Conservation (phyloP, 2,888 invertebrate genomes). For the Dolichopus griseipennis region DNA sequence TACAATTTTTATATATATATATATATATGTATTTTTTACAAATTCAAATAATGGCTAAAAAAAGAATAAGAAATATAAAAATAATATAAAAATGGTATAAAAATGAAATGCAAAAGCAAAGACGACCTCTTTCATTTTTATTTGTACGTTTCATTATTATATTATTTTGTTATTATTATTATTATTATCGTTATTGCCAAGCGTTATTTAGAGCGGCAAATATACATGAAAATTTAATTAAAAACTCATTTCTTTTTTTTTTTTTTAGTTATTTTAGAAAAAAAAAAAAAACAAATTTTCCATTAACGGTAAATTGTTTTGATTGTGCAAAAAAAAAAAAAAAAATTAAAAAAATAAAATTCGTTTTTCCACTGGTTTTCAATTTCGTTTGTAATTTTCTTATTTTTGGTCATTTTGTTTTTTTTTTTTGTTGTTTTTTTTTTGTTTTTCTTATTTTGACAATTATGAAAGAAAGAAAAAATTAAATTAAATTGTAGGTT, state of each 20-base stretch:
- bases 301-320: conserved; percentile 8
- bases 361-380: background rate
- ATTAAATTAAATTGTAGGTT: too few relatives aligned
- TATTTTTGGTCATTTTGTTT: background rate
- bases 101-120: background rate
- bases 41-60: background rate
- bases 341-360: too few relatives aligned
- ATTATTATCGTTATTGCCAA: background rate
- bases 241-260: conserved; percentile 32
- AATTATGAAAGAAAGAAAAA: conserved; percentile 21
- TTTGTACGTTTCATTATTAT: too few relatives aligned
- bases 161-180: background rate
- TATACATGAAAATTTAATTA: conserved; percentile 32
- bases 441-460: background rate
- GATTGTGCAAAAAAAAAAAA: background rate
- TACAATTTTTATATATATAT: too few relatives aligned
- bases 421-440: background rate
- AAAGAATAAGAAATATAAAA: conserved; percentile 2
- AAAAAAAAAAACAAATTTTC: too few relatives aligned
- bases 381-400: background rate
- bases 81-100: conserved; percentile 9
- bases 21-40: too few relatives aligned
- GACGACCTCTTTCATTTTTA: background rate
- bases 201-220: background rate
- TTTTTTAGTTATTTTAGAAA: conserved; percentile 6